A percentile compares a stretch with the other conserved stretches of the same genome.
phyloP scores from a whole-genome alignment of 2,797 vertebrate species.

The Acanthurus lineatus region DNA sequence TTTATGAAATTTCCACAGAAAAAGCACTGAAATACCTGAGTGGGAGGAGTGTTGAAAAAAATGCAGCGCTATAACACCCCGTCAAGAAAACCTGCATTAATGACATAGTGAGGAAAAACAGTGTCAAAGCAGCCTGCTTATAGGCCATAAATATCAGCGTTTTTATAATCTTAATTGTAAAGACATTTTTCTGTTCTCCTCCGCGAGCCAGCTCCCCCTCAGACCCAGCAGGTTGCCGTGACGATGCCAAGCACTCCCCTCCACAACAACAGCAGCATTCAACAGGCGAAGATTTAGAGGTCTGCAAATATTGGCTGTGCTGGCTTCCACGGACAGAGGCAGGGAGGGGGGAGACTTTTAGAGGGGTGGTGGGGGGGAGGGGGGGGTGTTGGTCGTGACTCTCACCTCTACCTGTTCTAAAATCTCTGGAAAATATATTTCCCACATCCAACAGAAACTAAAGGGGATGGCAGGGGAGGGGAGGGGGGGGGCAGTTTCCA shows the following conservation, averaged over 20 bases:
- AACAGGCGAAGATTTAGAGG: constrained; percentile 75
- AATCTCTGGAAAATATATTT: constrained; percentile 56
- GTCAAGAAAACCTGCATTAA: constrained; percentile 45
- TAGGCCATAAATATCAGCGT: constrained; percentile 65
- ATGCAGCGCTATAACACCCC: not conserved
- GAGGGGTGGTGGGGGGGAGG: constrained; percentile 6
- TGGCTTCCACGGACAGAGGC: constrained; percentile 43
- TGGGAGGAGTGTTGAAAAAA: not conserved
- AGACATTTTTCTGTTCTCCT: constrained; percentile 74
- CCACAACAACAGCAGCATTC: constrained; percentile 79
- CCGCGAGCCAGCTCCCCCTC: constrained; percentile 69
- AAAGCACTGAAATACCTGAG: constrained; percentile 29
- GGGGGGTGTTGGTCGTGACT: constrained; percentile 3
- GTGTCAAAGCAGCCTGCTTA: constrained; percentile 28
- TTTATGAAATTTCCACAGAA: constrained; percentile 4
- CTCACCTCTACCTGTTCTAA: constrained; percentile 66
- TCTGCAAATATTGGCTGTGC: constrained; percentile 68
- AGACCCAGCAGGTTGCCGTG: constrained; percentile 73
- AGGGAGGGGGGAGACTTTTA: constrained; percentile 25
- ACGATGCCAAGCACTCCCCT: constrained; percentile 74
- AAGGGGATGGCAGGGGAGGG: not conserved
- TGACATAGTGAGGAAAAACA: constrained; percentile 32
- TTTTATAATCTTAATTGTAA: constrained; percentile 78
- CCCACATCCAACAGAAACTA: not conserved
- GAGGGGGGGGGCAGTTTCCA: constrained; percentile 27